These are phyloP conservation scores for Campoplex capitator DNA, from an alignment of 2,888 invertebrate genomes.

Conservation along the genomic window DNA sequence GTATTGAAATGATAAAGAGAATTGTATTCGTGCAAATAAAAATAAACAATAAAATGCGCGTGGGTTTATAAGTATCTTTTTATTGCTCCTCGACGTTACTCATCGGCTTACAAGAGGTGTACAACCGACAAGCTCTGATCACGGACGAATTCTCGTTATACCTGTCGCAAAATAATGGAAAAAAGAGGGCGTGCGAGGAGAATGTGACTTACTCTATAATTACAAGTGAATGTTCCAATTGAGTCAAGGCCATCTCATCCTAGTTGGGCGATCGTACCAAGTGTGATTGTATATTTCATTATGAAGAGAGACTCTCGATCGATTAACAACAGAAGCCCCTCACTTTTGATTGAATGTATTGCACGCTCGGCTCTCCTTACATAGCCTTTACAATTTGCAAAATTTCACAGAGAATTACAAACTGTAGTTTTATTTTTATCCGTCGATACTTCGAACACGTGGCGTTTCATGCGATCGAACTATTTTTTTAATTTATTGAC, in stretches of 20 bases:
- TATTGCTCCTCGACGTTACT: slow-evolving; percentile 29
- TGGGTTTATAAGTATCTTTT: slow-evolving; percentile 5
- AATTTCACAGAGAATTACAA: not conserved
- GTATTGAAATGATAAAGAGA: not conserved
- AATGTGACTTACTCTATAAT: slow-evolving; percentile 69
- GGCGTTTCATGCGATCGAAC: not conserved
- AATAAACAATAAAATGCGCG: not conserved
- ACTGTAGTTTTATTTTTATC: not conserved
- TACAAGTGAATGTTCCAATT: slow-evolving; percentile 78
- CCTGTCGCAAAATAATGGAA: slow-evolving; percentile 63
- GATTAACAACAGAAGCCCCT: slow-evolving; percentile 57
- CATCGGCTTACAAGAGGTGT: slow-evolving; percentile 36
- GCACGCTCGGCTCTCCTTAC: slow-evolving; percentile 17
- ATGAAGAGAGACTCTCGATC: slow-evolving; percentile 39
- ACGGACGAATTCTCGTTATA: slow-evolving; percentile 49
- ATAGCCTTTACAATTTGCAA: slow-evolving; percentile 2
- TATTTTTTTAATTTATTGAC: not conserved
- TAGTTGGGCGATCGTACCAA: slow-evolving; percentile 62
- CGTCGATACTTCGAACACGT: not conserved
- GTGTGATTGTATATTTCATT: slow-evolving; percentile 68
- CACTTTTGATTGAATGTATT: slow-evolving; percentile 24
- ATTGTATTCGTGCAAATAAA: not conserved
- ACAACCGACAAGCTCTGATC: slow-evolving; percentile 42
- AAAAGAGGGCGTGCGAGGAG: slow-evolving; percentile 71
- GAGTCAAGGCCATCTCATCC: slow-evolving; percentile 76